Conservation (phyloP, 2,113 vertebrate genomes). For the Butastur rufipennis region DNA sequence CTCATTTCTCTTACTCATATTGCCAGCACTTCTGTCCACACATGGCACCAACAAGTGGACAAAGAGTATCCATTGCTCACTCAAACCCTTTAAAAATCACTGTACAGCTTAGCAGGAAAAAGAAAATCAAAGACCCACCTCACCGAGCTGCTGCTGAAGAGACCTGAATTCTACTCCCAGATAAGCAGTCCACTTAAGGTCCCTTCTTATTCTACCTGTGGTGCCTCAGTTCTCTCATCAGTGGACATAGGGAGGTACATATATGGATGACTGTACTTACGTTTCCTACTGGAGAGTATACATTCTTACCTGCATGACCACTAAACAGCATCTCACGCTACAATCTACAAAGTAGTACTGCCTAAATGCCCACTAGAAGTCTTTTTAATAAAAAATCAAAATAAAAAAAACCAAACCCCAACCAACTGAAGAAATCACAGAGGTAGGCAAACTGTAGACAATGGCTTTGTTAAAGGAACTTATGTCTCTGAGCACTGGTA, state of each 20-base stretch:
- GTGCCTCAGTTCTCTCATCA: neutral
- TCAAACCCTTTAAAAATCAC: neutral
- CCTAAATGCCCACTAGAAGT: neutral
- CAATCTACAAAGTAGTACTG: neutral
- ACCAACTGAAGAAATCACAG: neutral
- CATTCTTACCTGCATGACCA: neutral
- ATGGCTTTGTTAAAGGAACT: neutral
- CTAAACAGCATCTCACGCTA: neutral
- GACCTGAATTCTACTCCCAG: neutral
- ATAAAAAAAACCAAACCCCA: neutral
- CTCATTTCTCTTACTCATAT: neutral
- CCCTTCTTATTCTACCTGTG: neutral
- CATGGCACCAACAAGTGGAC: neutral
- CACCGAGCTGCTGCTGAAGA: neutral
- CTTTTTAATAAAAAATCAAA: neutral
- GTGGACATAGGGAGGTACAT: neutral
- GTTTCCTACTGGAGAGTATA: neutral
- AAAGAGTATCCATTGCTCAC: neutral
- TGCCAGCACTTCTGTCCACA: neutral
- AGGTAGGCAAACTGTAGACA: neutral
- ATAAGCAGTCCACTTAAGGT: neutral
- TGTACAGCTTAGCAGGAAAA: neutral
- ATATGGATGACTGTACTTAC: neutral
- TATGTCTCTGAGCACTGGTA: neutral
- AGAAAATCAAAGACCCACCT: neutral